These are phyloP conservation scores for Chrysochloris asiatica DNA, from an alignment of 2,113 vertebrate species.

Conservation along the genomic window DNA sequence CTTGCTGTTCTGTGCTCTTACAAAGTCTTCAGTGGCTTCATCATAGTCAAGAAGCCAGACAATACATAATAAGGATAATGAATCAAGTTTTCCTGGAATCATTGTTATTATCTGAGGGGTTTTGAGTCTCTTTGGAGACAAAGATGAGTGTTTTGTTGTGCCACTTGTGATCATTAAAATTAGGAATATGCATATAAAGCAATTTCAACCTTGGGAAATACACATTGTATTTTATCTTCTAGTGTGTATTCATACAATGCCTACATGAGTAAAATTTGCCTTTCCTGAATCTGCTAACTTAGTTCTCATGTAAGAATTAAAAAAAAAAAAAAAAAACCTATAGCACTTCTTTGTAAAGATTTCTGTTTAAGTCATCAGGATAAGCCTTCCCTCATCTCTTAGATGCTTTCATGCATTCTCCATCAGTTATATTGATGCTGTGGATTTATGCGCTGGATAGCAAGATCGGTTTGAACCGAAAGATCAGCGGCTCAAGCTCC, in stretches of 20 bases:
- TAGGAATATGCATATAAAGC: not conserved
- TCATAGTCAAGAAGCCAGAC: not conserved
- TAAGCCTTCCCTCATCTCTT: not conserved
- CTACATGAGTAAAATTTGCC: not conserved
- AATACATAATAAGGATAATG: not conserved
- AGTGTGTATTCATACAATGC: not conserved
- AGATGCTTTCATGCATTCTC: not conserved
- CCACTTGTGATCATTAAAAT: not conserved
- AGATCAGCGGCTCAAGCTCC: too few relatives aligned
- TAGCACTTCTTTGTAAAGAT: not conserved
- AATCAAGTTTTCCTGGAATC: not conserved
- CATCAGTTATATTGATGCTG: not conserved
- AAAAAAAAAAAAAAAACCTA: too few relatives aligned
- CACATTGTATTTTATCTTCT: not conserved
- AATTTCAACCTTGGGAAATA: not conserved
- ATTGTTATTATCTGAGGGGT: not conserved
- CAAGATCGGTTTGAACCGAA: too few relatives aligned
- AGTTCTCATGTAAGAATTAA: not conserved
- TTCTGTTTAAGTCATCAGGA: not conserved
- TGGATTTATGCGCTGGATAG: too few relatives aligned
- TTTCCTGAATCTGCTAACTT: not conserved
- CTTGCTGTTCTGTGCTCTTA: not conserved
- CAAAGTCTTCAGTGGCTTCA: not conserved
- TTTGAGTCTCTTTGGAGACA: not conserved
- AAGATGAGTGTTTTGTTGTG: not conserved